phyloP scores from a whole-genome alignment of 1,140 invertebrate species.

The Macrostomum lignano region DNA sequence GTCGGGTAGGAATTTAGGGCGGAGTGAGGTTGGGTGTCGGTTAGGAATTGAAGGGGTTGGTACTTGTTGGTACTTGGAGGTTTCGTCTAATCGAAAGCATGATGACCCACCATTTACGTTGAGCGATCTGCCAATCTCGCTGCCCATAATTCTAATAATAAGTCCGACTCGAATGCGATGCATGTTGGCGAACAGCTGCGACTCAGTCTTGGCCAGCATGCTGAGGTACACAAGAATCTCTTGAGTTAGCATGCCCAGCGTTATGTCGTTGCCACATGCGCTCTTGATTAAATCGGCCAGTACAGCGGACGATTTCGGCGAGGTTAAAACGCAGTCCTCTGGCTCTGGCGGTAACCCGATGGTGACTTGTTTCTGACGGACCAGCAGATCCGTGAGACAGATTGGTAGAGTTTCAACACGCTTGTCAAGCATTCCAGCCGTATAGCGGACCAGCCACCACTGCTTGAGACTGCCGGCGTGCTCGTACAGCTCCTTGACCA shows the following conservation, averaged over 20 bases:
- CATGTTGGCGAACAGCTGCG: conserved; percentile 85
- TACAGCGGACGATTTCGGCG: conserved; percentile 71
- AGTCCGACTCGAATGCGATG: conserved; percentile 67
- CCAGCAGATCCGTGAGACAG: conserved; percentile 77
- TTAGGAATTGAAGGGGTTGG: too few relatives aligned
- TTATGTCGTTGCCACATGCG: conserved; percentile 82
- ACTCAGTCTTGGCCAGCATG: conserved; percentile 93
- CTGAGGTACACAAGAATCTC: conserved; percentile 83
- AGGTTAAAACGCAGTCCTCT: conserved; percentile 57
- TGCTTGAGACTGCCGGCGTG: conserved; percentile 76
- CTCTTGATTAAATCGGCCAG: conserved; percentile 60
- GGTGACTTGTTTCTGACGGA: conserved; percentile 71
- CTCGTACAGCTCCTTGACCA: conserved; percentile 73
- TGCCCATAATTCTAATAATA: conserved; percentile 94
- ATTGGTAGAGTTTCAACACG: conserved; percentile 50
- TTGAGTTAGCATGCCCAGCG: conserved; percentile 89
- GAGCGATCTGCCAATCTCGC: conserved; percentile 65
- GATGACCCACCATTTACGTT: too few relatives aligned
- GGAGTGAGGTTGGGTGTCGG: too few relatives aligned
- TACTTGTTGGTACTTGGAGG: too few relatives aligned
- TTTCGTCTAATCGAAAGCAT: too few relatives aligned
- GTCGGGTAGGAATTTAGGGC: too few relatives aligned
- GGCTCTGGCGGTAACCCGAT: conserved; percentile 35
- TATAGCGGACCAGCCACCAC: conserved; percentile 84
- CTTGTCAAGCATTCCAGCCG: conserved; percentile 72